These are phyloP conservation scores for Chelonus insularis DNA, from an alignment of 1,140 invertebrate genomes.

Conservation along the genomic window DNA sequence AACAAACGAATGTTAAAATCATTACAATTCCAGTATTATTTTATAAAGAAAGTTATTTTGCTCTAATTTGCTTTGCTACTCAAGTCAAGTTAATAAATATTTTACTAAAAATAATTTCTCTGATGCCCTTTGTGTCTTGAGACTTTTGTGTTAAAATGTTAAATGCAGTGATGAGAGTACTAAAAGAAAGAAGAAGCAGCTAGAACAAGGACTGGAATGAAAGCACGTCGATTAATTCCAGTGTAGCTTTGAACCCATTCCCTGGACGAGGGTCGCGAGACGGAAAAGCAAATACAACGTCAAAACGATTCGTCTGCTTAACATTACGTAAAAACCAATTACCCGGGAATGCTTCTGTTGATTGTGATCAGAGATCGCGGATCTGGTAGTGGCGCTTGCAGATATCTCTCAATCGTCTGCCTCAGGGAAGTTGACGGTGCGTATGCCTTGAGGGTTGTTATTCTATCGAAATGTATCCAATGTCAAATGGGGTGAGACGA, in stretches of 20 bases:
- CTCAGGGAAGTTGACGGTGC: neutral
- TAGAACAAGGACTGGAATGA: neutral
- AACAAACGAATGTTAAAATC: too few relatives aligned
- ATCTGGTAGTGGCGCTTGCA: conserved; percentile 2
- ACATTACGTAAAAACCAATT: conserved; percentile 44
- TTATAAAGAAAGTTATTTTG: too few relatives aligned
- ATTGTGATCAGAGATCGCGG: conserved; percentile 29
- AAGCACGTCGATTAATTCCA: conserved; percentile 26
- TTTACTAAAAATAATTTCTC: too few relatives aligned
- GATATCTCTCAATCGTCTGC: neutral
- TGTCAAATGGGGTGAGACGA: conserved; percentile 31
- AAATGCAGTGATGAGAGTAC: neutral
- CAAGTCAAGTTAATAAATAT: too few relatives aligned
- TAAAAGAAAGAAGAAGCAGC: neutral
- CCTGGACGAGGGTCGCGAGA: conserved; percentile 13
- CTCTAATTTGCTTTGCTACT: too few relatives aligned
- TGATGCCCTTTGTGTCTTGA: too few relatives aligned
- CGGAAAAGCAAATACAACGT: conserved; percentile 32
- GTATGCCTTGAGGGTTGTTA: conserved; percentile 22
- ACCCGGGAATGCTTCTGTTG: conserved; percentile 38
- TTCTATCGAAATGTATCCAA: conserved; percentile 37
- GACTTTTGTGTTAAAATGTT: neutral
- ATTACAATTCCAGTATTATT: too few relatives aligned
- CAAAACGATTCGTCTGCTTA: conserved; percentile 28
- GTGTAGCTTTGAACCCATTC: conserved; percentile 24